Evolutionary conservation across 2,888 invertebrate genomes (phyloP), one percentile per base, ranked within the genome.

Genomic region (Achlya flavicornis): DNA sequence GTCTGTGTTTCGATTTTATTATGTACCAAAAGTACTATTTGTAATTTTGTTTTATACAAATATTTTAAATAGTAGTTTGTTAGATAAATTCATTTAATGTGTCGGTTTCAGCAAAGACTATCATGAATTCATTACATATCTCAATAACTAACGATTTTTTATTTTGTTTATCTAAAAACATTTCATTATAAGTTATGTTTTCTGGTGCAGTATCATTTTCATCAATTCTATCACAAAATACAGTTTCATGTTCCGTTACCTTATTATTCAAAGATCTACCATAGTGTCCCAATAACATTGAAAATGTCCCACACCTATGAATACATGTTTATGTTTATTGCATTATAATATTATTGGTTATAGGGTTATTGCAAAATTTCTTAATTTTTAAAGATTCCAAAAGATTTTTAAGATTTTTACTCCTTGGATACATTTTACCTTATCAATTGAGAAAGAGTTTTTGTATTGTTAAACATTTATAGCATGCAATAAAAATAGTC

Each of bases 401-500:
- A 41, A 7, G 38, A 26, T 26, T 10, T 38, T 41, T 12, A 7
- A 12, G 4, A 12, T 12, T 2, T 41, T 12, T 41, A 12, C 12
- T 41, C 41, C 12, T 38, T 38, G 38, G 12, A 41, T 4, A 38
- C 10, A 38, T 38, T 38, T 10, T 10, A 41, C 11, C 11, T 41
- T 12, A 12, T 12, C 41, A 12, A 12, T 41, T 41, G 12, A 41
- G 41, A 2, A 41, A 41, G 46, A n/a, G 12, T 14, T 46, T 46
- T 53, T n/a, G 19, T 10, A 63, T 62, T 63, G 65, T 62, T 70
- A 68, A 66, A 67, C 73, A 61, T 66, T 71, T 73, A 76, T 72
- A 69, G 63, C 69, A 73, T 69, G 72, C 71, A 64, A 72, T 78
- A 75, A 77, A 60, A 76, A 71, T 66, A 63, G 58, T 64, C 63